These are phyloP conservation scores for Panorpa germanica DNA, from an alignment of 2,888 invertebrate species.

Conservation along the genomic window DNA sequence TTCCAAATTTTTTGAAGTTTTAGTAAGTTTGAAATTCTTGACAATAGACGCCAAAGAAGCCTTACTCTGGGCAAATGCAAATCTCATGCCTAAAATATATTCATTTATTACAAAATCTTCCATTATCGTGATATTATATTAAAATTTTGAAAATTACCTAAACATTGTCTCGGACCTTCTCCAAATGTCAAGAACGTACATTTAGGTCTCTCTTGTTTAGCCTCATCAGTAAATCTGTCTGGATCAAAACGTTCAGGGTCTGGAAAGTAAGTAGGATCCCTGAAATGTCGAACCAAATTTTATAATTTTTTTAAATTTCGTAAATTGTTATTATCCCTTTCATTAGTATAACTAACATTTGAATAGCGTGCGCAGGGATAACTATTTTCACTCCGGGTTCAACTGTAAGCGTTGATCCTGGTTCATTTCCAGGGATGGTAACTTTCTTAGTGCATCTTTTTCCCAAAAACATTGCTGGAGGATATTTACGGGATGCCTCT, in stretches of 20 bases:
- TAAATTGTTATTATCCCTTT: too few relatives aligned
- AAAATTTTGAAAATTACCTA: conserved; percentile 9
- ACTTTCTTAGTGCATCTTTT: conserved; percentile 12
- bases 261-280: conserved; percentile 20
- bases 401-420: conserved; percentile 15
- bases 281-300: not conserved
- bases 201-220: conserved; percentile 15
- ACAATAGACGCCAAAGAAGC: conserved; percentile 14
- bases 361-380: conserved; percentile 19
- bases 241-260: conserved; percentile 23
- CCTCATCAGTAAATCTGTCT: conserved; percentile 20
- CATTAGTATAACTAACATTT: conserved; percentile 13
- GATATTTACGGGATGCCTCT: conserved; percentile 17
- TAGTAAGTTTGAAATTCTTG: too few relatives aligned
- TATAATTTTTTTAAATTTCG: not conserved
- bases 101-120: not conserved
- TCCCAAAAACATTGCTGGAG: conserved; percentile 13
- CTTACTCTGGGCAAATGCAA: conserved; percentile 16
- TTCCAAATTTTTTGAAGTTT: too few relatives aligned
- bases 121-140: not conserved
- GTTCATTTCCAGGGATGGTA: too few relatives aligned
- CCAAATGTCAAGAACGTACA: conserved; percentile 18
- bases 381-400: conserved; percentile 17
- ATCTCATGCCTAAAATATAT: conserved; percentile 12
- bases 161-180: conserved; percentile 18